Conservation (phyloP, 2,797 vertebrate species). For the Delichon dasypus region DNA sequence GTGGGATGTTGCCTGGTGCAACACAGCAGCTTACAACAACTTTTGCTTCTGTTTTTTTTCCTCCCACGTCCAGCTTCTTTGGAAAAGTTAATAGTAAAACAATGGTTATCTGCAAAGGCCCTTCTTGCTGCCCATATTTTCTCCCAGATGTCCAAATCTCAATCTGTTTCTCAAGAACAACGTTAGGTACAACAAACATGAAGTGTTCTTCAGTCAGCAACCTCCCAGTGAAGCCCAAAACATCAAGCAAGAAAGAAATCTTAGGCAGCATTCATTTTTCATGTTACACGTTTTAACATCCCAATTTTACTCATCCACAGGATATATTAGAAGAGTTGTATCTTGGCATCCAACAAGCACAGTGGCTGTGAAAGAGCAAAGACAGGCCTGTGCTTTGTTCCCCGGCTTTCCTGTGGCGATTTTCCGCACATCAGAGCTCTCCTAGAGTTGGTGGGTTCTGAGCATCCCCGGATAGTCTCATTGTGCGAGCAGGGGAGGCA, state of each 20-base stretch:
- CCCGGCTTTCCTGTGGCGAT: background rate
- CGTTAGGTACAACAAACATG: background rate
- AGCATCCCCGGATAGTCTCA: background rate
- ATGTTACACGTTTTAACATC: background rate
- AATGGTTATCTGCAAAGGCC: background rate
- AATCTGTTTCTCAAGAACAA: background rate
- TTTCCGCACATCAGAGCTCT: background rate
- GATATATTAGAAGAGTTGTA: background rate
- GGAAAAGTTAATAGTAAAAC: background rate
- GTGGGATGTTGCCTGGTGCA: accelerated
- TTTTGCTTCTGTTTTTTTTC: background rate
- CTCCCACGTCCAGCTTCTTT: background rate
- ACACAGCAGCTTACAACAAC: background rate
- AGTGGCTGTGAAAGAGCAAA: background rate
- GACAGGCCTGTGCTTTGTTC: background rate
- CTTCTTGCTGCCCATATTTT: background rate
- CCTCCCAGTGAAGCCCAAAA: background rate
- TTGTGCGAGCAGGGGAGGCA: accelerated
- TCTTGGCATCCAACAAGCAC: background rate
- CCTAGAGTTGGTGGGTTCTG: background rate
- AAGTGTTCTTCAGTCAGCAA: background rate
- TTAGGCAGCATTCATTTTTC: background rate
- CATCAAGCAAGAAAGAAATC: background rate
- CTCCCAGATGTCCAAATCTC: background rate
- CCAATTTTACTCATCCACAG: background rate